A percentile compares a stretch with the other conserved stretches of the same genome.
Conservation (phyloP, 2,113 vertebrate species). For the Microcebus ravelobensis region DNA sequence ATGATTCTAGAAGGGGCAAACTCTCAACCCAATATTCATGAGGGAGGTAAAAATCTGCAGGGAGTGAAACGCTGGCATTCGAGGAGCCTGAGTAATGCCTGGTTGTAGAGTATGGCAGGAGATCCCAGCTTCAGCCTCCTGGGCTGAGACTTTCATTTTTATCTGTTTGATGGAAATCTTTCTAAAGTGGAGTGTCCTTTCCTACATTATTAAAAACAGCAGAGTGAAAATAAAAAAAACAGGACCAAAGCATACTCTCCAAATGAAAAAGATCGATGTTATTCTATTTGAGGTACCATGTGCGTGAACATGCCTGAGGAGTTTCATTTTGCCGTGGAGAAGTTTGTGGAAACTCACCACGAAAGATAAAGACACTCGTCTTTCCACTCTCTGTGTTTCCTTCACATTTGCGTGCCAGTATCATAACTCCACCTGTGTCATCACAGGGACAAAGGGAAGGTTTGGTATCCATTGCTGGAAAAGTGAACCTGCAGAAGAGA, state of each 20-base stretch:
- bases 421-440: neutral
- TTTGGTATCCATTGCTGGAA: neutral
- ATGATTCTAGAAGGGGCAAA: neutral
- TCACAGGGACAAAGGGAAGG: neutral
- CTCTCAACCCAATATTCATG: neutral
- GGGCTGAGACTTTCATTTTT: neutral
- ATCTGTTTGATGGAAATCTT: constrained; percentile 9
- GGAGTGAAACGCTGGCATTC: neutral
- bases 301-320: neutral
- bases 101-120: neutral
- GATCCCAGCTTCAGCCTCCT: neutral
- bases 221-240: neutral
- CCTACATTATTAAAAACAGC: neutral
- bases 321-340: neutral
- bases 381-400: neutral
- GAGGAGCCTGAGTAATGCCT: neutral
- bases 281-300: neutral
- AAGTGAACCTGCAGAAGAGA: neutral
- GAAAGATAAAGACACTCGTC: neutral
- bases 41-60: neutral
- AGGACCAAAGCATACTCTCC: neutral
- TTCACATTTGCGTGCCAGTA: neutral
- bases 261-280: neutral
- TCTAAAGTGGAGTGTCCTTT: neutral
- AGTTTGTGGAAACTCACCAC: neutral